Evolutionary conservation across 2,113 vertebrate species (phyloP).

Genomic region (Aldabrachelys gigantea): DNA sequence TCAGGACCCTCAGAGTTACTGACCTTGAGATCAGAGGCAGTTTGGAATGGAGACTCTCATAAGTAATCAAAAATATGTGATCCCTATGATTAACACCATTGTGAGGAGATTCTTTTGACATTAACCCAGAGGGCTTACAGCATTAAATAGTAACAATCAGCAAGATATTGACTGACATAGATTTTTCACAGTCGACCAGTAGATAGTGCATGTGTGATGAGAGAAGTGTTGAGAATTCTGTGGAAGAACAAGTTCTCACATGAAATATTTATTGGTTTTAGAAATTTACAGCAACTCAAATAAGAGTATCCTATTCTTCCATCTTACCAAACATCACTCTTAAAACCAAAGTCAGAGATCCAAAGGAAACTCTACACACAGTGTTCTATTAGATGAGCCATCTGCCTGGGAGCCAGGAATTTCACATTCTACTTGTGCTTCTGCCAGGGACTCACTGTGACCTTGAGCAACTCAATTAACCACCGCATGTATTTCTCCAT

Average conservation of each 20-base stretch:
- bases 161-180: background rate
- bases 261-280: background rate
- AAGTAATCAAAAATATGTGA: background rate
- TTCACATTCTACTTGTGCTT: background rate
- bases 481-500: background rate
- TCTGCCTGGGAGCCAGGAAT: background rate
- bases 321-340: fast-evolving
- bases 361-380: background rate
- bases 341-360: background rate
- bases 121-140: background rate
- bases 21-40: background rate
- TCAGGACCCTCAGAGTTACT: background rate
- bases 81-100: background rate
- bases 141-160: background rate
- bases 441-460: background rate
- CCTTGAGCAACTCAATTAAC: background rate
- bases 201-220: background rate
- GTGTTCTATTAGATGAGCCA: background rate
- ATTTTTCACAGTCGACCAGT: background rate
- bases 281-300: background rate
- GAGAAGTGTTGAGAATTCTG: background rate
- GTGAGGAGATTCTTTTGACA: slow-evolving; percentile 1
- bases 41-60: background rate
- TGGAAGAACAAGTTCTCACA: background rate
- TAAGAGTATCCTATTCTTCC: background rate